Evolutionary conservation across 2,888 invertebrate species (phyloP).

Genomic region (Endotricha flammealis): DNA sequence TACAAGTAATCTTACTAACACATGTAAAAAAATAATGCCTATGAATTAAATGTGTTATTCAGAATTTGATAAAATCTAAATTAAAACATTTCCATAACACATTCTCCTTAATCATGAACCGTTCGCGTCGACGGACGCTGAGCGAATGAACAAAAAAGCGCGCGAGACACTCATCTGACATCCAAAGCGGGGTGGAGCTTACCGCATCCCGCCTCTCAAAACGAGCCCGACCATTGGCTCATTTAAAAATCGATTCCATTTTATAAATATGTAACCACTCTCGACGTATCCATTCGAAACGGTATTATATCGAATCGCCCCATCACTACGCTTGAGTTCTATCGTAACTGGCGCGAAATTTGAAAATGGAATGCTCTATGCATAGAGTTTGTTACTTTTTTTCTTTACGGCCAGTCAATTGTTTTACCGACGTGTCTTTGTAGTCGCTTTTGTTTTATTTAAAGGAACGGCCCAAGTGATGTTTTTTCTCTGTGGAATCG

Average conservation of each 20-base stretch:
- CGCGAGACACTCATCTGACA: slow-evolving; percentile 65
- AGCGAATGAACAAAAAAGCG: slow-evolving; percentile 67
- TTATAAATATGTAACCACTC: slow-evolving; percentile 78
- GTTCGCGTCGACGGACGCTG: slow-evolving; percentile 47
- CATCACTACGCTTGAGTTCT: slow-evolving; percentile 8
- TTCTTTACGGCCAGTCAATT: slow-evolving; percentile 52
- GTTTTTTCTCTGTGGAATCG: slow-evolving; percentile 46
- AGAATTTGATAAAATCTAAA: slow-evolving; percentile 1
- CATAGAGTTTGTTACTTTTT: slow-evolving; percentile 40
- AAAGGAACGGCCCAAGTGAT: slow-evolving; percentile 59
- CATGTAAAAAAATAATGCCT: no score
- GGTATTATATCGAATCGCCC: slow-evolving; percentile 21
- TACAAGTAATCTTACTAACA: no score
- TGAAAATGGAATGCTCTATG: slow-evolving; percentile 26
- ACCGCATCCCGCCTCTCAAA: slow-evolving; percentile 56
- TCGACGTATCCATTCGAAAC: slow-evolving; percentile 37
- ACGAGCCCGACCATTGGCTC: slow-evolving; percentile 64
- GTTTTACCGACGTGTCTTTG: slow-evolving; percentile 76
- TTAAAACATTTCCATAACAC: slow-evolving; percentile 9
- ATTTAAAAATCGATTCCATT: slow-evolving; percentile 78
- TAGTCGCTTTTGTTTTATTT: slow-evolving; percentile 75
- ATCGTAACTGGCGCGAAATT: slow-evolving; percentile 18
- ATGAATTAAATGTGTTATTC: slow-evolving; percentile 6
- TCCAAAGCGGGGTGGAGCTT: slow-evolving; percentile 58
- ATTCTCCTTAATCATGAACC: slow-evolving; percentile 24